Percentiles rank a stretch among this genome's conserved stretches.
Conservation (phyloP, 1,140 invertebrate genomes). For the Stenopsyche tienmushanensis region DNA sequence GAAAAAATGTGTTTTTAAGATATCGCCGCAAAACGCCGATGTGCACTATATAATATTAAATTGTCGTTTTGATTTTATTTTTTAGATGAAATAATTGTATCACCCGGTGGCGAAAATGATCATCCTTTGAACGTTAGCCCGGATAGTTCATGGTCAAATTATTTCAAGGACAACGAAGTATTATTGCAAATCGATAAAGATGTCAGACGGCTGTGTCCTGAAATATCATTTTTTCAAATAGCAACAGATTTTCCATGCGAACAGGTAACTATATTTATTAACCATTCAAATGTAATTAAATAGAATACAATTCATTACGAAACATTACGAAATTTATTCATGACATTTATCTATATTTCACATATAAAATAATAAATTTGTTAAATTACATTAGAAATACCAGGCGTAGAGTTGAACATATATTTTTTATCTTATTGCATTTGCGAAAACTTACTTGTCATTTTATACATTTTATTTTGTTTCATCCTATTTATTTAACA, state of each 20-base stretch:
- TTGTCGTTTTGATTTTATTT: conserved; percentile 41
- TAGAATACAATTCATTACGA: no score
- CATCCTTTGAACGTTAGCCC: conserved; percentile 94
- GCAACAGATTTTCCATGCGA: conserved; percentile 83
- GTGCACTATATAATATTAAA: conserved; percentile 1
- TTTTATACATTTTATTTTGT: no score
- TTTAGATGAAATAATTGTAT: conserved; percentile 79
- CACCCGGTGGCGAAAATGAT: conserved; percentile 66
- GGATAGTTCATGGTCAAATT: conserved; percentile 87
- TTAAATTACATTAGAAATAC: no score
- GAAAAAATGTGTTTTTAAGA: no score
- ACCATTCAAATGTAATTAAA: no score
- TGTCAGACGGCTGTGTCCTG: conserved; percentile 90
- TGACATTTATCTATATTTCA: no score
- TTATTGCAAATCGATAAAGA: conserved; percentile 97
- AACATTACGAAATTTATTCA: no score
- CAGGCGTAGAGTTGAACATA: no score
- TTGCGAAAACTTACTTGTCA: no score
- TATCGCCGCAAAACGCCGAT: background rate
- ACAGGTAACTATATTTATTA: conserved; percentile 60
- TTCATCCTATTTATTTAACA: no score
- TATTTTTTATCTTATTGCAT: no score
- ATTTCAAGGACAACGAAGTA: conserved; percentile 96
- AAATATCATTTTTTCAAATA: conserved; percentile 96
- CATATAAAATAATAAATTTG: no score